Evolutionary conservation across 2,888 invertebrate genomes (phyloP).

Genomic region (Taenaris catops): DNA sequence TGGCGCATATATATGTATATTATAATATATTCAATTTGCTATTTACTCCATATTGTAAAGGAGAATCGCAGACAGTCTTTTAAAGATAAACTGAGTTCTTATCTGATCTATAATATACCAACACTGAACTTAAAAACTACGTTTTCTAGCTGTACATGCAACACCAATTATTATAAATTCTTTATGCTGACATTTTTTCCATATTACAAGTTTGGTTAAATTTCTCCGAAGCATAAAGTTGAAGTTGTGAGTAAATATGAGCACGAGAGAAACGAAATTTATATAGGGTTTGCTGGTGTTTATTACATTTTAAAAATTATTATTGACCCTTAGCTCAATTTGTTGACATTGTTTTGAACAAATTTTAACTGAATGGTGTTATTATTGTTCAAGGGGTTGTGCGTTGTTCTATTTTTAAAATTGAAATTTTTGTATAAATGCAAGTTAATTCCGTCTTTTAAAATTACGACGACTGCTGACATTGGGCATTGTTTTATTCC

Average conservation of each 20-base stretch:
- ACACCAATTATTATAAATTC: conserved; percentile 26
- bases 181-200: conserved; percentile 10
- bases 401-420: conserved; percentile 52
- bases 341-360: conserved; percentile 60
- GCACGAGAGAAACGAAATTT: conserved; percentile 8
- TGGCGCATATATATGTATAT: too few relatives aligned
- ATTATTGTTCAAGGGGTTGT: conserved; percentile 60
- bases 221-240: too few relatives aligned
- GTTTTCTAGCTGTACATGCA: conserved; percentile 14
- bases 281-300: conserved; percentile 6
- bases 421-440: conserved; percentile 33
- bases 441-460: conserved; percentile 61
- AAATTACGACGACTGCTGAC: conserved; percentile 51
- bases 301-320: conserved; percentile 24
- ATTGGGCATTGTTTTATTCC: conserved; percentile 11
- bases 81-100: too few relatives aligned
- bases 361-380: conserved; percentile 48
- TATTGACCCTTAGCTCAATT: conserved; percentile 56
- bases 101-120: too few relatives aligned
- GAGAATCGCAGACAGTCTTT: neutral
- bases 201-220: conserved; percentile 2
- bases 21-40: too few relatives aligned
- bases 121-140: too few relatives aligned
- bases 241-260: neutral
- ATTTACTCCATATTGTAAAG: too few relatives aligned